phyloP scores from a whole-genome alignment of 2,113 vertebrate genomes.

The Oncorhynchus clarkii region DNA sequence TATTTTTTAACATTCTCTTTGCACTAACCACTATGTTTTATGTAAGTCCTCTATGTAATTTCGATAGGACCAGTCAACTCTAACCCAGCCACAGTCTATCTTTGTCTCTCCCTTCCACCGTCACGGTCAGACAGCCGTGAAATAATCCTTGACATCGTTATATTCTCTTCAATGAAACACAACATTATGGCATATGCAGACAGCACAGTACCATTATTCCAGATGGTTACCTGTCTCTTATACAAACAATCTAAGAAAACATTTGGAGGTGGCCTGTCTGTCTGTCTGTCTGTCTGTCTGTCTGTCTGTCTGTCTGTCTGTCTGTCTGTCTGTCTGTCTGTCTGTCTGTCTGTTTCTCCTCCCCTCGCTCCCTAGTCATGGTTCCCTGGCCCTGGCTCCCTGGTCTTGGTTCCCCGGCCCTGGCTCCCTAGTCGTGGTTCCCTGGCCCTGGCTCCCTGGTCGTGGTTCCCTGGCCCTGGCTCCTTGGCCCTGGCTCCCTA shows the following conservation, averaged over 20 bases:
- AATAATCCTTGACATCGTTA: background rate
- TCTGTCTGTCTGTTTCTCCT: background rate
- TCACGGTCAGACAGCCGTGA: background rate
- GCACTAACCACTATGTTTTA: too few relatives aligned
- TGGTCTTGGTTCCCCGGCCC: too few relatives aligned
- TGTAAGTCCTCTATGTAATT: too few relatives aligned
- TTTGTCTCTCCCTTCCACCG: background rate
- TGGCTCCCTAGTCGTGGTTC: background rate
- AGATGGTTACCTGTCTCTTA: constrained; percentile 22
- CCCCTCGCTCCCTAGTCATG: background rate
- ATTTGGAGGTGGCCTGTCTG: constrained; percentile 8
- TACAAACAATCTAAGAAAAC: constrained; percentile 27
- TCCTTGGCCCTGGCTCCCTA: too few relatives aligned
- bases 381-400: too few relatives aligned
- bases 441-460: too few relatives aligned
- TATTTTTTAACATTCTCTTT: too few relatives aligned
- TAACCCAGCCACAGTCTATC: background rate
- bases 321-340: background rate
- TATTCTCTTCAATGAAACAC: background rate
- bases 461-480: too few relatives aligned
- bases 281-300: background rate
- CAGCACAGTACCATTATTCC: background rate
- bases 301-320: background rate
- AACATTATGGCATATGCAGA: background rate
- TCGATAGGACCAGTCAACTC: too few relatives aligned